A percentile compares a stretch with the other conserved stretches of the same genome.
Evolutionary conservation across 2,113 vertebrate genomes (phyloP).

Genomic region (Corythaixoides concolor): DNA sequence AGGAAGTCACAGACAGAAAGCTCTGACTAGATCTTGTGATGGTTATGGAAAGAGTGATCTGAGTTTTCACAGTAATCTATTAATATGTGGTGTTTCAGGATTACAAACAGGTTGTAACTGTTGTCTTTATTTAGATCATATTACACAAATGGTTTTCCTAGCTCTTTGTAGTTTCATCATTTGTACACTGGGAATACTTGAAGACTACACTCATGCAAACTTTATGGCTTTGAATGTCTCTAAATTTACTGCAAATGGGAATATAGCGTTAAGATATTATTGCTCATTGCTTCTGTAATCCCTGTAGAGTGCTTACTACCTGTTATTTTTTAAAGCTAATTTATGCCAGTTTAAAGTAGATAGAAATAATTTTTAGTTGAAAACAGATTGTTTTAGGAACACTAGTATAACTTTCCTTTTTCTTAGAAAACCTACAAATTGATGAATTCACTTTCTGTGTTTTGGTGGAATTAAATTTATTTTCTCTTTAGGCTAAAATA

Average conservation of each 20-base stretch:
- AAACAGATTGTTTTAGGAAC: background rate
- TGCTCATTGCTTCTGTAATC: background rate
- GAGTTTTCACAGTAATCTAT: background rate
- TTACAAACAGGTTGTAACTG: background rate
- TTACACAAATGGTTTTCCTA: background rate
- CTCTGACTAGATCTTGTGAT: background rate
- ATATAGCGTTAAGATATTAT: background rate
- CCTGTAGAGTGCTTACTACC: background rate
- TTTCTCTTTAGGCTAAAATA: slow-evolving; percentile 3
- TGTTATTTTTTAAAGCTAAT: background rate
- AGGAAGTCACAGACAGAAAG: background rate
- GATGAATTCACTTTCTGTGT: background rate
- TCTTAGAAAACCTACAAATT: background rate
- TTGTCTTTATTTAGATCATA: background rate
- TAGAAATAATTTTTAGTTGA: background rate
- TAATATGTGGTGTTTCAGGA: background rate
- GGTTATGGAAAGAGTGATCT: background rate
- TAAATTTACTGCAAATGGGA: background rate
- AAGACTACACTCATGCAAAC: background rate
- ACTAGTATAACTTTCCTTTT: background rate
- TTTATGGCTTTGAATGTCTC: background rate
- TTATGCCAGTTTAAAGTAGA: background rate
- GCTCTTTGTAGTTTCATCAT: background rate
- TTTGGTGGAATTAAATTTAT: background rate
- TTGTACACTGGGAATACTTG: background rate